Evolutionary conservation across 2,797 vertebrate species (phyloP).

Genomic region (Etheostoma perlongum): DNA sequence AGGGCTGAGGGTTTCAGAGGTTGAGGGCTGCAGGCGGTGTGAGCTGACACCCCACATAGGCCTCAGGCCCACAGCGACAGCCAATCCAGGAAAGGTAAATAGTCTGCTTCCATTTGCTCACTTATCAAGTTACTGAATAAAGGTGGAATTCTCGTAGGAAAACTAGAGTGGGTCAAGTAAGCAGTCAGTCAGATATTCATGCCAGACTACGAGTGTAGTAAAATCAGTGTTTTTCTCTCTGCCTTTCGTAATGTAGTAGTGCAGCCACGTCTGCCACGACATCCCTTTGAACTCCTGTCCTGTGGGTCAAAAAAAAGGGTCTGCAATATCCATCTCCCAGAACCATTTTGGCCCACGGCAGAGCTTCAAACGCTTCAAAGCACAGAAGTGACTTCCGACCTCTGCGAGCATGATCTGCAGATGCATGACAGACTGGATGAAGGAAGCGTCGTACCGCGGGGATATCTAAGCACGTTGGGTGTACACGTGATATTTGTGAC

Average conservation of each 20-base stretch:
- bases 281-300: constrained; percentile 71
- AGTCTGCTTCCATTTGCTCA: constrained; percentile 45
- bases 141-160: constrained; percentile 21
- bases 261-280: constrained; percentile 40
- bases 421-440: constrained; percentile 49
- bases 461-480: constrained; percentile 39
- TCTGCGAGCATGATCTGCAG: constrained; percentile 53
- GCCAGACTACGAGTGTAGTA: constrained; percentile 25
- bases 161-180: constrained; percentile 31
- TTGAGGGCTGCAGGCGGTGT: constrained; percentile 21
- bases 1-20: constrained; percentile 13
- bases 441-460: constrained; percentile 34
- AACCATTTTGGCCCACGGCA: constrained; percentile 51
- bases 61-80: constrained; percentile 36
- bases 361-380: constrained; percentile 74
- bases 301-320: constrained; percentile 54
- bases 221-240: constrained; percentile 26
- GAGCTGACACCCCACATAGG: constrained; percentile 34
- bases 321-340: constrained; percentile 53
- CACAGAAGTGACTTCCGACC: constrained; percentile 66
- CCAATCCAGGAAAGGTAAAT: constrained; percentile 10
- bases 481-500: constrained; percentile 32
- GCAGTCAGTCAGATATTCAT: constrained; percentile 34
- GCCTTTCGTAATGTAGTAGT: constrained; percentile 31
- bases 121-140: constrained; percentile 35